phyloP scores from a whole-genome alignment of 2,113 vertebrate genomes.

The Eptatretus burgeri region DNA sequence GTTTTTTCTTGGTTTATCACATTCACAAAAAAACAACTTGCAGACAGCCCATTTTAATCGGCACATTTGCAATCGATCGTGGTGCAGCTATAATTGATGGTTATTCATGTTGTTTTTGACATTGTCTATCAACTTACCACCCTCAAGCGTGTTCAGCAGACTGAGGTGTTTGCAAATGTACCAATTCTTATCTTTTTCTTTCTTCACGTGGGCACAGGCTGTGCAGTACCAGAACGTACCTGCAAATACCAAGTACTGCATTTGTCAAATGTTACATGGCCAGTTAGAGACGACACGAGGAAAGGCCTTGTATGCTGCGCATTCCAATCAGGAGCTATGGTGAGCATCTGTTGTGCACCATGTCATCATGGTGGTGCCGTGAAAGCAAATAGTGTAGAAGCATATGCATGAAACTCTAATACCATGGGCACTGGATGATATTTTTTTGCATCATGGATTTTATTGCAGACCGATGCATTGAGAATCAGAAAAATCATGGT shows the following conservation, averaged over 20 bases:
- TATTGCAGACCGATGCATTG: too few relatives aligned
- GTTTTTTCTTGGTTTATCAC: too few relatives aligned
- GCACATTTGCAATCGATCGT: background rate
- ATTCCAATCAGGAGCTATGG: constrained; percentile 56
- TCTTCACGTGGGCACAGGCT: constrained; percentile 23
- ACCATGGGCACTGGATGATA: too few relatives aligned
- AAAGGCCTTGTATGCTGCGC: constrained; percentile 46
- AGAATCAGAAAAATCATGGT: too few relatives aligned
- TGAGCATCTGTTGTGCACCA: constrained; percentile 15
- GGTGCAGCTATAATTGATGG: background rate
- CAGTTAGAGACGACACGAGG: constrained; percentile 54
- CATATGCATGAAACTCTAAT: too few relatives aligned
- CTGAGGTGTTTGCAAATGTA: background rate
- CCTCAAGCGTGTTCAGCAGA: background rate
- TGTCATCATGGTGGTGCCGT: too few relatives aligned
- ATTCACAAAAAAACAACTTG: too few relatives aligned
- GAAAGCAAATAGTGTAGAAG: too few relatives aligned
- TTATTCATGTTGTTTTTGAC: background rate
- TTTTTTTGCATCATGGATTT: too few relatives aligned
- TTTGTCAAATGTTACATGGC: constrained; percentile 81
- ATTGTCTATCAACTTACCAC: background rate
- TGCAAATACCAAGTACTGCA: constrained; percentile 83
- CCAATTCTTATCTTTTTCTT: background rate
- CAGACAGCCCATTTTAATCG: too few relatives aligned
- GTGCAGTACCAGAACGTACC: constrained; percentile 59